These are phyloP conservation scores for Rallus limicola DNA, from an alignment of 2,113 vertebrate genomes.

Conservation along the genomic window DNA sequence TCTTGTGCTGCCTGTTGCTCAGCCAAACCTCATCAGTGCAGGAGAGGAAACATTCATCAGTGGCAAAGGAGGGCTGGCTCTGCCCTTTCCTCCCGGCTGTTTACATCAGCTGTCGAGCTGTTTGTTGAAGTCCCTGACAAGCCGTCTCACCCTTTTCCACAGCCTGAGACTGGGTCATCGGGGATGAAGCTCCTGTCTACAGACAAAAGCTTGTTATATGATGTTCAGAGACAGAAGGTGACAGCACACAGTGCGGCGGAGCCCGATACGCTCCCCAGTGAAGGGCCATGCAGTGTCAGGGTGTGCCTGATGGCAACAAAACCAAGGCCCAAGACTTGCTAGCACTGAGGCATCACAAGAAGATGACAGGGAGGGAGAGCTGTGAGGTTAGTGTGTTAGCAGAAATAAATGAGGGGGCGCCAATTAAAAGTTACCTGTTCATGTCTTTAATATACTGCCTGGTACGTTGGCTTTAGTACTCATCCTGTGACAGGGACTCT, in stretches of 20 bases:
- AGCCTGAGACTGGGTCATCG: background rate
- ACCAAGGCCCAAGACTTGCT: background rate
- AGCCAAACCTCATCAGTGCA: background rate
- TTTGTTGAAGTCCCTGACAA: background rate
- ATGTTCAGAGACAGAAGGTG: background rate
- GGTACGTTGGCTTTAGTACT: background rate
- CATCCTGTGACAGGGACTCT: background rate
- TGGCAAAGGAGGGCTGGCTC: background rate
- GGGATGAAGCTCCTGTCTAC: background rate
- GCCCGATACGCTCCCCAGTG: background rate
- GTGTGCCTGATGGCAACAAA: background rate
- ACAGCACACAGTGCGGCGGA: background rate
- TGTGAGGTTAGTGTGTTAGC: background rate
- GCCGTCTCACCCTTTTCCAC: background rate
- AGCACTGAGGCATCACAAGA: background rate
- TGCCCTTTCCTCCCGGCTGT: conserved; percentile 12
- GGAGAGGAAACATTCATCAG: background rate
- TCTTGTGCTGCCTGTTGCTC: background rate
- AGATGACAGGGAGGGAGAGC: background rate
- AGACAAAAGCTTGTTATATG: background rate
- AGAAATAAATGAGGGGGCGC: background rate
- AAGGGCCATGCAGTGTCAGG: background rate
- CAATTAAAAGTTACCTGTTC: background rate
- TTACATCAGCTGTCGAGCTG: background rate
- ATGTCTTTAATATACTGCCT: background rate